Conservation (phyloP, 1,140 invertebrate genomes). For the Drosophila truncata region DNA sequence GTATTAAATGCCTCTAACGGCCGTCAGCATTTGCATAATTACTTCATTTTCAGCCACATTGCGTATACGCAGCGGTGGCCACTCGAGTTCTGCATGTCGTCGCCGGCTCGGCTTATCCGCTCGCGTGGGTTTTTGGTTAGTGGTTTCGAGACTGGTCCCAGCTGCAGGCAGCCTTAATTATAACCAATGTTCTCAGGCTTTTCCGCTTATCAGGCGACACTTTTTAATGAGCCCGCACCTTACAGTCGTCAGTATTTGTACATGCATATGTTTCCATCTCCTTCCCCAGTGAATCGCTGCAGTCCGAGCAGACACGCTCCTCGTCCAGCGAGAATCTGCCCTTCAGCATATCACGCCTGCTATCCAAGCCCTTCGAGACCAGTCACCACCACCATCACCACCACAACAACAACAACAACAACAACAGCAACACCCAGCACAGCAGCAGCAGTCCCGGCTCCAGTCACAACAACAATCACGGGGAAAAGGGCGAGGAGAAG, state of each 20-base stretch:
- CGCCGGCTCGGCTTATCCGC: conserved; percentile 19
- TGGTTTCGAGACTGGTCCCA: conserved; percentile 31
- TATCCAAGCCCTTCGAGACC: conserved; percentile 89
- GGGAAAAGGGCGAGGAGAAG: conserved; percentile 84
- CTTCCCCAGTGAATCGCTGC: conserved; percentile 76
- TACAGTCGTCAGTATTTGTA: not conserved
- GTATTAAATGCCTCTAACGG: conserved; percentile 63
- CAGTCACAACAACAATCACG: conserved; percentile 72
- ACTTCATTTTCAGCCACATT: conserved; percentile 68
- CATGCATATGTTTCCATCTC: not conserved
- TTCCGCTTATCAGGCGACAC: conserved; percentile 49
- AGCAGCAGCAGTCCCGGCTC: conserved; percentile 52
- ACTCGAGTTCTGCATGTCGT: conserved; percentile 60
- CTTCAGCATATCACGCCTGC: conserved; percentile 90
- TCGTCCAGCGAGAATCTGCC: conserved; percentile 88
- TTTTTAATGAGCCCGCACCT: conserved; percentile 69
- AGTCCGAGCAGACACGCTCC: conserved; percentile 86
- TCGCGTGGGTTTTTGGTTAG: conserved; percentile 35
- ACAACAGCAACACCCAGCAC: conserved; percentile 40
- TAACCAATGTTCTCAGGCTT: conserved; percentile 47
- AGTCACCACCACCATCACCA: conserved; percentile 84
- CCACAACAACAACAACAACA: conserved; percentile 43
- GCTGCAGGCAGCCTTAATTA: conserved; percentile 44
- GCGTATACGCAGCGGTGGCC: conserved; percentile 61
- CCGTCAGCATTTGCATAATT: conserved; percentile 74